Conservation (phyloP, 2,113 vertebrate genomes). For the Ellobius talpinus region DNA sequence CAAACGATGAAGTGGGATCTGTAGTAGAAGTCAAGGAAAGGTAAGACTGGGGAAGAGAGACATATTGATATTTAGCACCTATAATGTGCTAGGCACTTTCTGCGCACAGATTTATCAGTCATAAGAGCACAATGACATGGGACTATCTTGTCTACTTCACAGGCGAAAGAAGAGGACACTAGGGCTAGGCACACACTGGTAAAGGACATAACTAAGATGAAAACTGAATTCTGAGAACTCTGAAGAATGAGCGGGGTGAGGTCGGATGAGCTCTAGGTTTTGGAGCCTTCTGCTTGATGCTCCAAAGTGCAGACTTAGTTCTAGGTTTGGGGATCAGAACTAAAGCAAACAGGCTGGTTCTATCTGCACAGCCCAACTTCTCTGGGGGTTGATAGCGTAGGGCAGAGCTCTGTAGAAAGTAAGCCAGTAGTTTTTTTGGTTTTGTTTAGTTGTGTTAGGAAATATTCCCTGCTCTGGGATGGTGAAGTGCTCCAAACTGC, state of each 20-base stretch:
- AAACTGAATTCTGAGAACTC: not conserved
- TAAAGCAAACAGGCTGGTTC: not conserved
- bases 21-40: not conserved
- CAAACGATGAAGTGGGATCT: not conserved
- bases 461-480: not conserved
- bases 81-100: not conserved
- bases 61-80: not conserved
- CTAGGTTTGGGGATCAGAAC: not conserved
- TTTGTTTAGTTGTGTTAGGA: not conserved
- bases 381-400: not conserved
- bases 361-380: not conserved
- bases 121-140: not conserved
- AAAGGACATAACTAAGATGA: not conserved
- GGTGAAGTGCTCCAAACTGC: not conserved
- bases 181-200: not conserved
- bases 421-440: not conserved
- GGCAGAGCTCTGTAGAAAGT: not conserved
- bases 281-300: not conserved
- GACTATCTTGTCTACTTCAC: not conserved
- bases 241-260: not conserved
- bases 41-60: not conserved
- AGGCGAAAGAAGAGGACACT: not conserved
- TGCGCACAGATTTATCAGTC: not conserved
- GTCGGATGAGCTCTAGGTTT: not conserved
- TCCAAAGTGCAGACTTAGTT: not conserved